phyloP scores from a whole-genome alignment of 2,797 vertebrate species.

The Geotrypetes seraphini region DNA sequence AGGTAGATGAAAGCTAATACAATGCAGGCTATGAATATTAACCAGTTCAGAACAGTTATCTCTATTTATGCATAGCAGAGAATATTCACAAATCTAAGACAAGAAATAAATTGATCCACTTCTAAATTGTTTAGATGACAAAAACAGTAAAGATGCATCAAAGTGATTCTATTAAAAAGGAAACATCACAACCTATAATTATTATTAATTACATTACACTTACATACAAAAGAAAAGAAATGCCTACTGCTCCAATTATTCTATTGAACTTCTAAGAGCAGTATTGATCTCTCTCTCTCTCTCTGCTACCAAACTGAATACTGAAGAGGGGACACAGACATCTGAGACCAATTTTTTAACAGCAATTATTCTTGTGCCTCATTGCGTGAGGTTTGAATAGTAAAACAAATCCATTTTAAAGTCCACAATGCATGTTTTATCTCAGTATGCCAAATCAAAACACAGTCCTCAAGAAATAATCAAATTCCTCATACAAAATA shows the following conservation, averaged over 20 bases:
- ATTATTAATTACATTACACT: slow-evolving; percentile 8
- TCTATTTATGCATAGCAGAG: neutral
- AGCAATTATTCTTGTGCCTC: neutral
- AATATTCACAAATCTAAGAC: slow-evolving; percentile 1
- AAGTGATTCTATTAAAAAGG: neutral
- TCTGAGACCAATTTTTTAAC: neutral
- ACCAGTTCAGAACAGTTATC: neutral
- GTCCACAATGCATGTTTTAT: neutral
- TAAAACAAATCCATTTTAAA: too few species aligned
- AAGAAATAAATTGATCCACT: neutral
- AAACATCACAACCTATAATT: neutral
- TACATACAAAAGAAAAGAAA: neutral
- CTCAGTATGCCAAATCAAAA: neutral
- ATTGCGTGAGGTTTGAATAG: too few species aligned
- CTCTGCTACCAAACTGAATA: neutral
- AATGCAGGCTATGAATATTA: slow-evolving; percentile 9
- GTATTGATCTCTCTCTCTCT: neutral
- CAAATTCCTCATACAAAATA: too few species aligned
- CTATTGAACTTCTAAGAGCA: slow-evolving; percentile 1
- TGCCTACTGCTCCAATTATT: slow-evolving; percentile 7
- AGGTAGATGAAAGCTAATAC: slow-evolving; percentile 11
- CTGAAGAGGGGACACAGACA: neutral
- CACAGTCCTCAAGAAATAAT: neutral
- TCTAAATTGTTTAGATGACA: neutral
- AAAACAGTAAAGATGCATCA: slow-evolving; percentile 9